phyloP scores from a whole-genome alignment of 2,113 vertebrate species.

The Falcunculus frontatus region DNA sequence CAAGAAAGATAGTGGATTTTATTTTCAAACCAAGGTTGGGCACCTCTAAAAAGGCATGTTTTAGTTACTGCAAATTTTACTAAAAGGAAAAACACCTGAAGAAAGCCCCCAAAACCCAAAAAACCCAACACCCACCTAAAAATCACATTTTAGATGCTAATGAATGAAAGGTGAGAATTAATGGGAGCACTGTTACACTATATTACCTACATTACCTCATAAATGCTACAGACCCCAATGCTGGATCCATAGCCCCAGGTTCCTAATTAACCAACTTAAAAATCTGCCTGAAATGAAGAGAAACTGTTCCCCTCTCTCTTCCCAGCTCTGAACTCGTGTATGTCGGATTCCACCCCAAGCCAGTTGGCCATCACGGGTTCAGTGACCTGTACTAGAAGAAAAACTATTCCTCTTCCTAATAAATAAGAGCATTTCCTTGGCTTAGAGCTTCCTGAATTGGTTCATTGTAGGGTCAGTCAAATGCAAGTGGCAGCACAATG shows the following conservation, averaged over 20 bases:
- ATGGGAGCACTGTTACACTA: background rate
- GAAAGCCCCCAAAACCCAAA: background rate
- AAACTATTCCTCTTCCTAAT: background rate
- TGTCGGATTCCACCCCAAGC: fast-evolving
- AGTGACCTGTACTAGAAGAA: background rate
- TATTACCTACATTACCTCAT: background rate
- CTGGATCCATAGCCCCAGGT: background rate
- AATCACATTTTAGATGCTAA: background rate
- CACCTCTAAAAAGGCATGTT: background rate
- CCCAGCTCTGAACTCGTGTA: background rate
- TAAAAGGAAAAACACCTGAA: background rate
- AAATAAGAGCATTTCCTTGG: background rate
- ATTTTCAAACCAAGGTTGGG: background rate
- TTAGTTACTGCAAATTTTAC: background rate
- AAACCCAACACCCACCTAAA: background rate
- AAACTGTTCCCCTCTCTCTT: background rate
- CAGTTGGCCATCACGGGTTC: background rate
- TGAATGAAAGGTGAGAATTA: background rate
- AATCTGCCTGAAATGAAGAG: background rate
- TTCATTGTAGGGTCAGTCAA: background rate
- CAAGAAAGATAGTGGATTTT: background rate
- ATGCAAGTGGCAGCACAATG: background rate
- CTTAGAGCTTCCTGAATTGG: background rate
- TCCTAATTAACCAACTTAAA: background rate
- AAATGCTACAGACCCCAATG: background rate